These are phyloP conservation scores for Rhagologus leucostigma DNA, from an alignment of 2,113 vertebrate genomes.

Conservation along the genomic window DNA sequence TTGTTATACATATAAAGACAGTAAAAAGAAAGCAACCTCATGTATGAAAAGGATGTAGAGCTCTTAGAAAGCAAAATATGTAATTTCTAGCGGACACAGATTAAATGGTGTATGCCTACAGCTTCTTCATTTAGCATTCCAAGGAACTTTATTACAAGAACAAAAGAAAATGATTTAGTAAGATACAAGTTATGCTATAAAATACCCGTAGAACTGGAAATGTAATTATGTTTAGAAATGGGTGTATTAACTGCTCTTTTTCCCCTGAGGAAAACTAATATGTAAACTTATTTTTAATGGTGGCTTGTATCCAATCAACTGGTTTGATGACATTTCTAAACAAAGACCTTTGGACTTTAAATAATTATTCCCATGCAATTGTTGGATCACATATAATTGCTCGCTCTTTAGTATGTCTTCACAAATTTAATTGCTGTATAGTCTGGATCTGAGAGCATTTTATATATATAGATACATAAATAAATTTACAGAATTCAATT, in stretches of 20 bases:
- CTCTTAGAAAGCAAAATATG: neutral
- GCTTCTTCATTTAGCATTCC: neutral
- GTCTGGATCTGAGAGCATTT: neutral
- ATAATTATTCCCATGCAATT: neutral
- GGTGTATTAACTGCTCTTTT: neutral
- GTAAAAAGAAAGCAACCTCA: neutral
- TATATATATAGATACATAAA: neutral
- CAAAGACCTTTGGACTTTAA: neutral
- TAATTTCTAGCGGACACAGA: neutral
- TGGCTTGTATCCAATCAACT: neutral
- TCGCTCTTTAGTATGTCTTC: neutral
- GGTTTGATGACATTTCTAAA: neutral
- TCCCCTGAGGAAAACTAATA: neutral
- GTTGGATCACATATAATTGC: neutral
- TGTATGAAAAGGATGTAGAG: neutral
- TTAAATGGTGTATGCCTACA: neutral
- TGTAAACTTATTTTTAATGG: conserved; percentile 20
- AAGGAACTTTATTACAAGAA: conserved; percentile 16
- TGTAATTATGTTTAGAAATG: conserved; percentile 16
- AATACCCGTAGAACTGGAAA: neutral
- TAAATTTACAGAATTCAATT: neutral
- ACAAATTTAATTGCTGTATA: neutral
- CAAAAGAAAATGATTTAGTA: conserved; percentile 4
- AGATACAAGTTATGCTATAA: neutral
- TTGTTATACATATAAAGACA: neutral